Evolutionary conservation across 2,797 vertebrate species (phyloP).

Genomic region (Crenuchus spilurus): DNA sequence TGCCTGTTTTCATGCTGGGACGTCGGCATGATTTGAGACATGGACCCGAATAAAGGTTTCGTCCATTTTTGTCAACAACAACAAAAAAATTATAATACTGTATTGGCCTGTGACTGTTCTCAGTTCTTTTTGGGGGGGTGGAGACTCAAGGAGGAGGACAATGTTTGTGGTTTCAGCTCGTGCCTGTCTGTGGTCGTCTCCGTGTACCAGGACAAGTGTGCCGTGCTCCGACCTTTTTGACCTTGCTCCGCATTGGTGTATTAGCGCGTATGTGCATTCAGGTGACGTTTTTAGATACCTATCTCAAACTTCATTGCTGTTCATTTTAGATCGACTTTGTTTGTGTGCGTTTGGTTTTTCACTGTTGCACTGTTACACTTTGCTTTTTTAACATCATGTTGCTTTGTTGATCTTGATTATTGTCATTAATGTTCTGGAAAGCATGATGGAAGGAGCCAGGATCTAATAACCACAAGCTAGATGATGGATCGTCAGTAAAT

Average conservation of each 20-base stretch:
- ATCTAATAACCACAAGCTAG: too few relatives aligned
- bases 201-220: conserved; percentile 69
- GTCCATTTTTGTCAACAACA: conserved; percentile 58
- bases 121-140: conserved; percentile 60
- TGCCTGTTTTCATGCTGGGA: conserved; percentile 58
- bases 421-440: conserved; percentile 19
- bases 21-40: conserved; percentile 53
- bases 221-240: conserved; percentile 66
- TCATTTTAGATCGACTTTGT: conserved; percentile 47
- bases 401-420: conserved; percentile 1
- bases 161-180: conserved; percentile 75
- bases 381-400: conserved; percentile 6
- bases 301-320: conserved; percentile 64
- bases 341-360: conserved; percentile 44
- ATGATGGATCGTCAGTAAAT: too few relatives aligned
- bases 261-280: conserved; percentile 51
- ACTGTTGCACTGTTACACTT: not conserved
- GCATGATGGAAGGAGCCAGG: conserved; percentile 11
- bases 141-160: conserved; percentile 6
- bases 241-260: conserved; percentile 71
- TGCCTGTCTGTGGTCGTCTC: conserved; percentile 80
- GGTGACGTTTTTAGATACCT: conserved; percentile 68
- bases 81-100: conserved; percentile 51
- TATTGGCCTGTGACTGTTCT: conserved; percentile 76
- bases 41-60: conserved; percentile 41